Conservation (phyloP, 2,797 vertebrate species). For the Pangasius larnaudii region DNA sequence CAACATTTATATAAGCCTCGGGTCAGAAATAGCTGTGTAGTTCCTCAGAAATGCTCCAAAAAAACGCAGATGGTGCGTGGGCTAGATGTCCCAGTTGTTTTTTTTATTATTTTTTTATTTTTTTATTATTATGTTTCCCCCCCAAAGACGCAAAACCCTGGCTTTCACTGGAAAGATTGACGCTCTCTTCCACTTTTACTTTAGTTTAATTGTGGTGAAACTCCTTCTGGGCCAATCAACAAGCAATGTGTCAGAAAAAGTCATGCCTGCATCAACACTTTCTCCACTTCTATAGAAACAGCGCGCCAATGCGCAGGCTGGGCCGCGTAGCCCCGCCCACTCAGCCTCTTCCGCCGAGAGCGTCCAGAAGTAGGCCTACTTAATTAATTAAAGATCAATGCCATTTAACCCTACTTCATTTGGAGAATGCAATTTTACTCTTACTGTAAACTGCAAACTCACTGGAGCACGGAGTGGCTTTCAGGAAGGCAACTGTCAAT, state of each 20-base stretch:
- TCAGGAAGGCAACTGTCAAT: background rate
- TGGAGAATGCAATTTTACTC: background rate
- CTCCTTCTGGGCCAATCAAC: constrained; percentile 61
- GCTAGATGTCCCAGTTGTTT: background rate
- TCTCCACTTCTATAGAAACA: constrained; percentile 53
- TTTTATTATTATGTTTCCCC: too few relatives aligned
- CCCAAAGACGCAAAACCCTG: background rate
- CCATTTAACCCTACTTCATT: constrained; percentile 16
- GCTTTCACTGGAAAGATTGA: constrained; percentile 21
- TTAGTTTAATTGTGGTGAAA: constrained; percentile 63
- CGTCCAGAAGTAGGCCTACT: background rate
- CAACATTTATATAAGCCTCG: constrained; percentile 51
- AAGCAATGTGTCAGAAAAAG: constrained; percentile 61
- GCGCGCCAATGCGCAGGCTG: constrained; percentile 62
- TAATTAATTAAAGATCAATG: constrained; percentile 39
- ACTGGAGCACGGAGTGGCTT: background rate
- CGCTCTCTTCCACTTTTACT: constrained; percentile 7
- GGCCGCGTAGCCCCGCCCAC: constrained; percentile 65
- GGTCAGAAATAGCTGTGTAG: background rate
- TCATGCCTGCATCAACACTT: constrained; percentile 58
- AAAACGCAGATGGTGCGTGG: background rate
- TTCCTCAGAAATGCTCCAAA: constrained; percentile 11
- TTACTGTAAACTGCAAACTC: constrained; percentile 6
- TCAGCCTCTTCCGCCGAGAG: constrained; percentile 57
- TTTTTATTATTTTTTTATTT: background rate